phyloP scores from a whole-genome alignment of 1,140 invertebrate species.

The Meloidogyne exigua region DNA sequence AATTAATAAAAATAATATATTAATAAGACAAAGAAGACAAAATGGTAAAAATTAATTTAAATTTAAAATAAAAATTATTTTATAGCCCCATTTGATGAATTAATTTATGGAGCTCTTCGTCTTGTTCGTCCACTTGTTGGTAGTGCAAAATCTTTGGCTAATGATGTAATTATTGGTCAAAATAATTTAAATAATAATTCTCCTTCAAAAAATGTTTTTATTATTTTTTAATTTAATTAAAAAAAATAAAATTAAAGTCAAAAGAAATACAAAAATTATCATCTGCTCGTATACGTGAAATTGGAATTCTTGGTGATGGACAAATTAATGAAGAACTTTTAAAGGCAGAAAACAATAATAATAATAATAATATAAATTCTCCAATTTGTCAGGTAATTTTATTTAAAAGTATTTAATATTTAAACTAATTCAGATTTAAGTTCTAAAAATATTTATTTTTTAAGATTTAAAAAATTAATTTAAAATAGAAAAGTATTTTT shows the following conservation, averaged over 20 bases:
- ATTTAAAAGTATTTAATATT: too few relatives aligned
- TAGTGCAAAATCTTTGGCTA: constrained; percentile 22
- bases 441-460: too few relatives aligned
- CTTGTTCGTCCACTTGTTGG: constrained; percentile 40
- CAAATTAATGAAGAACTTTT: background rate
- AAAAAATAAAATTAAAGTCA: constrained; percentile 33
- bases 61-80: background rate
- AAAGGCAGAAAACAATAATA: constrained; percentile 2
- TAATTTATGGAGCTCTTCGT: constrained; percentile 32
- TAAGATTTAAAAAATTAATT: too few relatives aligned
- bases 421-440: too few relatives aligned
- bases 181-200: constrained; percentile 10
- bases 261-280: constrained; percentile 29
- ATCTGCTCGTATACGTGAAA: constrained; percentile 12
- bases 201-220: background rate
- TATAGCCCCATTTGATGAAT: constrained; percentile 38
- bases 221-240: background rate
- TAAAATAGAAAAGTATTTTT: too few relatives aligned
- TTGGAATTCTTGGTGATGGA: constrained; percentile 23
- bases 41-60: background rate
- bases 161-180: constrained; percentile 14
- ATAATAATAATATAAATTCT: too few relatives aligned
- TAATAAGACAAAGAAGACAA: background rate
- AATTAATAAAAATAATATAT: background rate
- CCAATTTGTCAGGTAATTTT: too few relatives aligned